A percentile compares a stretch with the other conserved stretches of the same genome.
phyloP scores from a whole-genome alignment of 2,888 invertebrate genomes.

The Geophilus truncorum region DNA sequence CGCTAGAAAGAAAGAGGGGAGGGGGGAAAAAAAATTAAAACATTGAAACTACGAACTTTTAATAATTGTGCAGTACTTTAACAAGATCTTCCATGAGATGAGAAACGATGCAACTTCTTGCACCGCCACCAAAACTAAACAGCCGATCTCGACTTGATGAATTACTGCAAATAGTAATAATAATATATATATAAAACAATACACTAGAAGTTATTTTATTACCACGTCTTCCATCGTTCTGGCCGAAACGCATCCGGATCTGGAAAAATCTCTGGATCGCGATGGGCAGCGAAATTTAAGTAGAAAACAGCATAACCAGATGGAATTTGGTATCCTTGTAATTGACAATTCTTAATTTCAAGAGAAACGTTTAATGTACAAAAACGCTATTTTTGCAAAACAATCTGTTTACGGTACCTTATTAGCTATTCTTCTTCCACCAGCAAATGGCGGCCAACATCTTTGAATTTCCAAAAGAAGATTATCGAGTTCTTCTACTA shows the following conservation, averaged over 20 bases:
- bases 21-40: neutral
- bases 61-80: neutral
- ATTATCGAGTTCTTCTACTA: neutral
- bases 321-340: neutral
- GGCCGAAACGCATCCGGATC: neutral
- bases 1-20: neutral
- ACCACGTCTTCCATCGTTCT: constrained; percentile 8
- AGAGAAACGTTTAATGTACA: neutral
- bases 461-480: constrained; percentile 14
- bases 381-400: neutral
- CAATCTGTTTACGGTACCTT: neutral
- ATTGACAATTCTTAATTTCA: neutral
- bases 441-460: constrained; percentile 19
- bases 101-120: neutral
- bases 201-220: neutral
- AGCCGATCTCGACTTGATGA: neutral
- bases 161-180: neutral
- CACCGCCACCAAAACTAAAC: constrained; percentile 4
- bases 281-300: neutral
- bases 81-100: neutral
- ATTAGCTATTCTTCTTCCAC: neutral
- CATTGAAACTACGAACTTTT: neutral
- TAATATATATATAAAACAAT: neutral
- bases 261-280: neutral
- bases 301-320: neutral